A percentile compares a stretch with the other conserved stretches of the same genome.
Conservation (phyloP, 2,888 invertebrate species). For the Cyrtodaria siliqua region DNA sequence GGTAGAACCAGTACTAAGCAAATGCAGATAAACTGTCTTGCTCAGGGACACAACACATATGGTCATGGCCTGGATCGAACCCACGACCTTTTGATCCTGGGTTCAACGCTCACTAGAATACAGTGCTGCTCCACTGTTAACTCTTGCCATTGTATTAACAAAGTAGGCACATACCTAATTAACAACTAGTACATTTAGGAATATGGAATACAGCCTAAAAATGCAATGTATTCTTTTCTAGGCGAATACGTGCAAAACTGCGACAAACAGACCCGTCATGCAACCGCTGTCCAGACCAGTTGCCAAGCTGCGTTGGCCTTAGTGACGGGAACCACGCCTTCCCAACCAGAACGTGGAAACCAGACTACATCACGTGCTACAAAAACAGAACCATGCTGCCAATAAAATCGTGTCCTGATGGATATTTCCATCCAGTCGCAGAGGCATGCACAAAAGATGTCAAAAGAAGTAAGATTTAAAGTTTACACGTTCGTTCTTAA, state of each 20-base stretch:
- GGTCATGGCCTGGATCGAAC: too few species aligned
- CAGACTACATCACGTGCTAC: slow-evolving; percentile 55
- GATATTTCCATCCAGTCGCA: slow-evolving; percentile 57
- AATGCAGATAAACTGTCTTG: too few species aligned
- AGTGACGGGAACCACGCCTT: slow-evolving; percentile 54
- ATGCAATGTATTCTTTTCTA: background rate
- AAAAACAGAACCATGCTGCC: slow-evolving; percentile 53
- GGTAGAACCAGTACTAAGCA: too few species aligned
- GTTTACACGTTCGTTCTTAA: too few species aligned
- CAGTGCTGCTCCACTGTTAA: too few species aligned
- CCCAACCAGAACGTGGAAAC: slow-evolving; percentile 47
- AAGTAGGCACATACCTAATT: too few species aligned
- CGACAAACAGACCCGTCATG: slow-evolving; percentile 19
- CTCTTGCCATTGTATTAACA: too few species aligned
- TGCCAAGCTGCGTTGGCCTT: slow-evolving; percentile 59
- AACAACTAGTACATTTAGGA: too few species aligned
- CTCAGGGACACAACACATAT: too few species aligned
- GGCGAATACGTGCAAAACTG: slow-evolving; percentile 68
- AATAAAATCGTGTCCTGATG: slow-evolving; percentile 35
- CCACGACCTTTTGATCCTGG: too few species aligned
- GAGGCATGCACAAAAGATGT: slow-evolving; percentile 37
- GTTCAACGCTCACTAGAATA: too few species aligned
- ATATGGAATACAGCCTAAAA: too few species aligned
- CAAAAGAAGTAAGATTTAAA: slow-evolving; percentile 31
- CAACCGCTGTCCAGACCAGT: slow-evolving; percentile 45